Base-by-base conservation (phyloP, 2,113 vertebrate species). In the Etia nguti region DNA sequence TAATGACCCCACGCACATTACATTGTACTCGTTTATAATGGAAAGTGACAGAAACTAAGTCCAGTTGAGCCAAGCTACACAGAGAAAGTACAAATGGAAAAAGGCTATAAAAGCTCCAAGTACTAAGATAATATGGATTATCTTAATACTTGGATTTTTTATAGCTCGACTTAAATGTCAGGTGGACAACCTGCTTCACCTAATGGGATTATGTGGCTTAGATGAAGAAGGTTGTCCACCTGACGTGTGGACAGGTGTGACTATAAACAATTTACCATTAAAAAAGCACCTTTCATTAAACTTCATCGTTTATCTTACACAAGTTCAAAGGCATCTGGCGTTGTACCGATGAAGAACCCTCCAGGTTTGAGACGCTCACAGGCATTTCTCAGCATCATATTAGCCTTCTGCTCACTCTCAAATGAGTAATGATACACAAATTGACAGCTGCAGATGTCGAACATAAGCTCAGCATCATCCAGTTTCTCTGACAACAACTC, bases 381-480 rank as follows among this genome's bases (percentile, higher is more conserved):
- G 65, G 99, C 99, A 6, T 99, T 99, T 92, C 96, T 97, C 93
- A 99, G 97, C 98, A 99, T 98, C 96, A 94, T 96, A 86, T 99
- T 97, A 3, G 98, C 98, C 94, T 99, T 98, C 83, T 96, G 94
- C 26, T 96, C 96, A 0, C 97, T 98, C 95, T 99, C 99, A 86
- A 99, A 99, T 1, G 99, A 98, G 91, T 99, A 99, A 92, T 99
- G 99, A 89, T 96, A 99, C 62, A 98, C 99, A 95, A 99, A 99
- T 59, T 99, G 98, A 96, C 98, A 99, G 94, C 98, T 99, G 95
- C 98, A 99, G 91, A 99, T 96, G 92, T 99, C 98, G 88, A 99
- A 99, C 85, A 24, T 84, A 83, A 91, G 95, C 65, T 96, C 89
- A 16, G 96, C 94, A 93, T 98, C 95, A 6, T 60, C 93, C 89